Evolutionary conservation across 2,113 vertebrate genomes (phyloP), one percentile per base, ranked within the genome.

Genomic region (Bettongia penicillata): DNA sequence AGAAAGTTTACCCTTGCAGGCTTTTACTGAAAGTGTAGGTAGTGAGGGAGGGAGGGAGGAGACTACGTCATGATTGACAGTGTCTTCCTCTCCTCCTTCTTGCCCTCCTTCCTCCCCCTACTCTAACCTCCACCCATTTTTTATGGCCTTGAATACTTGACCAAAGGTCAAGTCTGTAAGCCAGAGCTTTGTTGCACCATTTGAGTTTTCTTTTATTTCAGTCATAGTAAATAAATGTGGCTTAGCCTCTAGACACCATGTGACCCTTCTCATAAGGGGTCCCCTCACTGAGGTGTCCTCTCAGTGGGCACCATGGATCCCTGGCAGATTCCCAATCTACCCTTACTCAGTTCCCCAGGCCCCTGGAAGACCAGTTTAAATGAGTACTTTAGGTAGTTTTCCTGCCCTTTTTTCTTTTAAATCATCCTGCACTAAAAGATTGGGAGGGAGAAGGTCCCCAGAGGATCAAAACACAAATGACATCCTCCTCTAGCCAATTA

Each of bases 21-120:
- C n/a, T 90, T 89, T 94, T 96, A 57, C 89, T 97, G 77, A 68
- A 93, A 68, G 23, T 43, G 96, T 94, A 53, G 93, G 90, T 51
- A 92, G 12, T 68, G 61, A 68, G 37, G 61, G 68, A n/a, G 14
- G 19, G 37, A 3, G 53, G 68, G 53, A 92, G 48, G 48, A 48
- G 48, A 93, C 43, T n/a, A n/a, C n/a, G n/a, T n/a, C n/a, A n/a
- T n/a, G n/a, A n/a, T n/a, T n/a, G n/a, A n/a, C n/a, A n/a, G n/a
- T n/a, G n/a, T n/a, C n/a, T n/a, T n/a, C n/a, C n/a, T n/a, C n/a
- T n/a, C n/a, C n/a, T n/a, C n/a, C 51, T 53, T 91, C 1, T 26
- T 12, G 6, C 53, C 94, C 50, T 95, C 92, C 91, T 55, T 93
- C 48, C 52, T 31, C 1, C 92, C 48, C 91, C 31, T 2, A 55